A percentile compares a stretch with the other conserved stretches of the same genome.
These are phyloP conservation scores for Campylomormyrus numenius DNA, from an alignment of 2,113 vertebrate species.

Conservation along the genomic window DNA sequence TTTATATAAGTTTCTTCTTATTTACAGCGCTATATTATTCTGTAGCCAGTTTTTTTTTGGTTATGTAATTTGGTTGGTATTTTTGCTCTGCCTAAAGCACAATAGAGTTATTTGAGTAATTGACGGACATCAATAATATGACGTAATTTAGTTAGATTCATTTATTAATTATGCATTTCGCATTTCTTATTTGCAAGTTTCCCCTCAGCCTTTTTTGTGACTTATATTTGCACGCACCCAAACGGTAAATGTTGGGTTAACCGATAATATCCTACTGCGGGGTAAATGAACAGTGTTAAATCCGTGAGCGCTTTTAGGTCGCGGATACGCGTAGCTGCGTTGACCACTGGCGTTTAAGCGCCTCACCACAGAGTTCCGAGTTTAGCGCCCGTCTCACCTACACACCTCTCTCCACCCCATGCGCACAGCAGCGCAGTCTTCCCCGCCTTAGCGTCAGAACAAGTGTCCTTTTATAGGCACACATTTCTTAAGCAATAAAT, in stretches of 20 bases:
- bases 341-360: not conserved
- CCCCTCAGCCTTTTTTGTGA: not conserved
- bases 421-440: not conserved
- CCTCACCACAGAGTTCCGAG: not conserved
- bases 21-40: not conserved
- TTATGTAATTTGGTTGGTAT: not conserved
- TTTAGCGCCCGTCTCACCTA: not conserved
- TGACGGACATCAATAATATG: not conserved
- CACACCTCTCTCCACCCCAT: not conserved
- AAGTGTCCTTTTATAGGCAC: slow-evolving; percentile 21
- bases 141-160: not conserved
- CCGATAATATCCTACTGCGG: not conserved
- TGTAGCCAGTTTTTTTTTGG: not conserved
- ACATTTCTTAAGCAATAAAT: slow-evolving; percentile 17
- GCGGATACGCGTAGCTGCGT: not conserved
- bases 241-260: not conserved
- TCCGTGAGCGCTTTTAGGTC: not conserved
- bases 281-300: not conserved
- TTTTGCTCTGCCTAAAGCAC: not conserved
- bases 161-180: not conserved
- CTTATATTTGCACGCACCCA: not conserved
- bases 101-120: not conserved
- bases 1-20: not conserved
- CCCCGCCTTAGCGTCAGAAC: slow-evolving; percentile 1
- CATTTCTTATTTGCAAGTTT: not conserved